Evolutionary conservation across 2,797 vertebrate genomes (phyloP), one percentile per base, ranked within the genome.

Genomic region (Siniperca undulata): DNA sequence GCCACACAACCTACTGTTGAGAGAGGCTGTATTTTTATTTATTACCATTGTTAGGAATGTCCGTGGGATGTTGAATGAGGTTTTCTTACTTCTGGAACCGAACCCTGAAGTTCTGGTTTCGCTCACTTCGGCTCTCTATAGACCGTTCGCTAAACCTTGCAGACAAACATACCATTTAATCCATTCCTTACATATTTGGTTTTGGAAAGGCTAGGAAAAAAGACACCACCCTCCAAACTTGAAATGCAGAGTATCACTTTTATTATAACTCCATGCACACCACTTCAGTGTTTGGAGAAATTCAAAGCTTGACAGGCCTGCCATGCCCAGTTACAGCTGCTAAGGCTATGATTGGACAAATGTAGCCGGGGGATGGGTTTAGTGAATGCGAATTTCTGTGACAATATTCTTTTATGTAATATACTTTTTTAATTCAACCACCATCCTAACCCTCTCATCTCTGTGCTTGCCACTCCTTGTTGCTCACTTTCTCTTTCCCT

Each of bases 401-500:
- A 6, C n/a, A 40, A 17, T 65, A 14, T 10, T 46, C 16, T 70
- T 59, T 42, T 30, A 30, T 30, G 3, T 30, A 30, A 30, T 30
- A 30, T 30, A 27, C 53, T 38, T 30, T 71, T 19, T 14, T 4
- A 62, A n/a, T 44, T 30, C 20, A 68, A 24, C n/a, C 53, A 9
- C 60, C 50, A 20, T 59, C 16, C 17, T 70, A 40, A 20, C 13
- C 27, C 20, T 66, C n/a, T 60, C 34, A 6, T 65, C 53, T 83
- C 27, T 79, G 58, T 80, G 77, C 80, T 50, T 70, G 56, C 69
- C 34, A 2, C 34, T 48, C 40, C 59, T 24, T 61, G 14, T 55
- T 24, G 10, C 61, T 17, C 46, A 4, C 38, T 30, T 78, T 71
- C 20, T 62, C 44, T 64, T 30, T 38, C 14, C 34, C 34, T 42